Percentiles rank a stretch among this genome's conserved stretches.
These are phyloP conservation scores for Euleptes europaea DNA, from an alignment of 2,113 vertebrate genomes.

Conservation along the genomic window DNA sequence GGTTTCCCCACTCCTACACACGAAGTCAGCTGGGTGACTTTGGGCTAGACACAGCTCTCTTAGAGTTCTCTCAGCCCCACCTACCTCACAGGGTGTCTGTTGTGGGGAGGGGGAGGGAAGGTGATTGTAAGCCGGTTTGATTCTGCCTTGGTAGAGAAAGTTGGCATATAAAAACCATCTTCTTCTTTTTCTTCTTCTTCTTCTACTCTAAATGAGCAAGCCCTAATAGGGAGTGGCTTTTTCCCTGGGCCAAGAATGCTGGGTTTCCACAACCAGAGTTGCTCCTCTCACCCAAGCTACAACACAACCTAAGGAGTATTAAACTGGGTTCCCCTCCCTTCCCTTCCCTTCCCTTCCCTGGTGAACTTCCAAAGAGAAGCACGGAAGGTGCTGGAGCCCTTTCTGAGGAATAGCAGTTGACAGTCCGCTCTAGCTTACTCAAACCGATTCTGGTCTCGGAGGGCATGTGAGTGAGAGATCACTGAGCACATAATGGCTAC, in stretches of 20 bases:
- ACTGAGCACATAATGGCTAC: conserved; percentile 51
- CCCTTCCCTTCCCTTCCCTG: background rate
- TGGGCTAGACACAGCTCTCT: no score
- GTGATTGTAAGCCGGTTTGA: no score
- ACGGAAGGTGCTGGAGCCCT: background rate
- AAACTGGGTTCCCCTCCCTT: background rate
- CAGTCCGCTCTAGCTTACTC: conserved; percentile 1
- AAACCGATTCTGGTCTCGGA: background rate
- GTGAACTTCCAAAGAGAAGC: background rate
- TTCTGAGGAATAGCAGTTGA: conserved; percentile 42
- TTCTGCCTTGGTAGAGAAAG: no score
- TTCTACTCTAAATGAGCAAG: background rate
- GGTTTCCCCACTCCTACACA: no score
- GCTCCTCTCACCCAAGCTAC: background rate
- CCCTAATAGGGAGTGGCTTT: background rate
- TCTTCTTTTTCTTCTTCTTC: no score
- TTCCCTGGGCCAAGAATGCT: background rate
- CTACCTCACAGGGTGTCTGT: no score
- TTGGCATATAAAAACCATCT: no score
- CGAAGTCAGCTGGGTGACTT: no score
- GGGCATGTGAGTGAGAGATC: conserved; percentile 6
- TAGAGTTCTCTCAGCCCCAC: no score
- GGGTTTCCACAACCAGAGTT: background rate
- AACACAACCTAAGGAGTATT: background rate
- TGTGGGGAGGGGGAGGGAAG: no score